These are phyloP conservation scores for Pheucticus melanocephalus DNA, from an alignment of 2,113 vertebrate genomes.

Conservation along the genomic window DNA sequence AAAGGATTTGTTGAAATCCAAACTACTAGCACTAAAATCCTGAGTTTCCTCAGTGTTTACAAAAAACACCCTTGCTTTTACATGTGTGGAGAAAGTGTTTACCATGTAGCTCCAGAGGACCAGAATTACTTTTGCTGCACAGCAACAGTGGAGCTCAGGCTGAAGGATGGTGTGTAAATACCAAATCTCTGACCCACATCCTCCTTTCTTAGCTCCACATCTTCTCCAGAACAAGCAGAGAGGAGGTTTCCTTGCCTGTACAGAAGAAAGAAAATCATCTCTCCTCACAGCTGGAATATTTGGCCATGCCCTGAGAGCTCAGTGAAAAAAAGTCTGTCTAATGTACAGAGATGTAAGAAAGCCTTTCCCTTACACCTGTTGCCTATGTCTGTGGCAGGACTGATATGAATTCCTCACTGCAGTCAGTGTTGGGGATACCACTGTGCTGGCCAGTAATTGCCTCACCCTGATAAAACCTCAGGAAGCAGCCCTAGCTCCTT, in stretches of 20 bases:
- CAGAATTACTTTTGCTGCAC: not conserved
- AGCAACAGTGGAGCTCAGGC: not conserved
- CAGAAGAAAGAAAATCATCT: not conserved
- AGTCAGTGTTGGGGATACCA: fast-evolving
- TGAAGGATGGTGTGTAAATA: not conserved
- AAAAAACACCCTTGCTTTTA: not conserved
- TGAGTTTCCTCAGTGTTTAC: not conserved
- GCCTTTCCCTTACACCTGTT: not conserved
- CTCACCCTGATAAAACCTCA: not conserved
- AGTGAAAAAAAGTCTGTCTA: not conserved
- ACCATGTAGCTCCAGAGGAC: not conserved
- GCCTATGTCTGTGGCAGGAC: not conserved
- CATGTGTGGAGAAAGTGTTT: not conserved
- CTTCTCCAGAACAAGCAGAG: not conserved
- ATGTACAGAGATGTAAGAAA: not conserved
- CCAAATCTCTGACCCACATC: not conserved
- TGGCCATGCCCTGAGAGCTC: not conserved
- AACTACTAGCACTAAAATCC: not conserved
- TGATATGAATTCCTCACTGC: not conserved
- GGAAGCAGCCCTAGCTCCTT: not conserved
- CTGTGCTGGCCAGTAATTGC: not conserved
- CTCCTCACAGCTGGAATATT: not conserved
- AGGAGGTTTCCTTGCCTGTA: not conserved
- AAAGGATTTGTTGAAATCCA: not conserved
- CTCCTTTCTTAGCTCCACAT: not conserved